A percentile compares a stretch with the other conserved stretches of the same genome.
phyloP scores from a whole-genome alignment of 1,140 invertebrate species.

The Eriosoma lanigerum region DNA sequence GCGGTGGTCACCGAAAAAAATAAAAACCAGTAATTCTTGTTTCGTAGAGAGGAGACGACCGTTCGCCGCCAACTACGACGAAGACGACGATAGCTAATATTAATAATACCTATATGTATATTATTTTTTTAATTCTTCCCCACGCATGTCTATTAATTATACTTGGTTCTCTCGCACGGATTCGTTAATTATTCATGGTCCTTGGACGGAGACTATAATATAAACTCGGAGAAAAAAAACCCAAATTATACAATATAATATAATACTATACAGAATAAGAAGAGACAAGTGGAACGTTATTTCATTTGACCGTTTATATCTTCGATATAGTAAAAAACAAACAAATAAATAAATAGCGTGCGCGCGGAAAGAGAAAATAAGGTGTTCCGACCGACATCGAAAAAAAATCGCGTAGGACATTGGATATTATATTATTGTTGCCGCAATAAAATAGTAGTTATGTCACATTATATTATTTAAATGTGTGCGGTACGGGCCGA shows the following conservation, averaged over 20 bases:
- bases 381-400: neutral
- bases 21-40: constrained; percentile 50
- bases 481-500: neutral
- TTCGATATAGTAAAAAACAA: constrained; percentile 2
- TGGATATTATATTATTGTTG: neutral
- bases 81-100: constrained; percentile 21
- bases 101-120: constrained; percentile 26
- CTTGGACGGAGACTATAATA: constrained; percentile 27
- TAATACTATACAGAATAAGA: neutral
- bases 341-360: neutral
- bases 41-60: constrained; percentile 38
- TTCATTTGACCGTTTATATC: constrained; percentile 1
- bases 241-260: neutral
- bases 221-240: neutral
- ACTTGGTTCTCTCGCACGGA: constrained; percentile 34
- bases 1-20: constrained; percentile 40
- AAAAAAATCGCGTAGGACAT: neutral
- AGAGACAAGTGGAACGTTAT: constrained; percentile 2
- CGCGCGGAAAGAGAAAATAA: neutral
- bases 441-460: neutral
- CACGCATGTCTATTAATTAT: constrained; percentile 46
- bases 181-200: constrained; percentile 46
- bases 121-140: constrained; percentile 47
- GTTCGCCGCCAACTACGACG: neutral
- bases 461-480: neutral